Base-by-base conservation (phyloP, 2,888 invertebrate genomes). In the Prenolepis imparis region DNA sequence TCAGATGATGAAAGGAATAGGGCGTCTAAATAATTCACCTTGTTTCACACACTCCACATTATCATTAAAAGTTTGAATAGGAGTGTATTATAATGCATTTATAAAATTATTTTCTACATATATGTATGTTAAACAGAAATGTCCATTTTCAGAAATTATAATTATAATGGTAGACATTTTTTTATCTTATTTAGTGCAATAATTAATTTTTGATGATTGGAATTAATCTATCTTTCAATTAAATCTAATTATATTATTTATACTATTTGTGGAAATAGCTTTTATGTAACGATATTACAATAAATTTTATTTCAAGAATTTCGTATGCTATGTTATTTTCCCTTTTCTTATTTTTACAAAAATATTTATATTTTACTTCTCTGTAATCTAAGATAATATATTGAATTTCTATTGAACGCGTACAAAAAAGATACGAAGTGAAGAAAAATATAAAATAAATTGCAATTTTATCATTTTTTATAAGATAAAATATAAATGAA, bases 1-100 rank as follows among this genome's bases (percentile, higher is more conserved):
- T 8, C 4, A 52, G 8, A 9, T n/a, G 28, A 66, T 28, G 21
- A 67, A 63, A 63, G 32, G 12, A 41, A 61, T 63, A 72, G 66
- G 73, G 55, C 66, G 52, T 48, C 9, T 52, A 12, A 52, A 67
- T 52, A 24, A 48, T 52, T 72, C 55, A 75, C 36, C 39, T 36
- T n/a, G 12, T 12, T 32, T 18, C 57, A 41, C 15, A 21, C 6
- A 15, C 15, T 21, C 1, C 36, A 8, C 11, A 4, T 36, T 39
- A 11, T 15, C 18, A 6, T 41, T 48, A 18, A 39, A 39, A 41
- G 41, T 66, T 21, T 0, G 6, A 41, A 66, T 66, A 8, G 6
- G 3, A 21, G 6, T 48, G 48, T 6, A 18, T 48, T 15, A 41
- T 41, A 36, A 61, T 36, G 0, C n/a, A 66, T 41, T 61, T 28